These are phyloP conservation scores for Trichogramma dendrolimi DNA, from an alignment of 2,888 invertebrate species.

Conservation along the genomic window DNA sequence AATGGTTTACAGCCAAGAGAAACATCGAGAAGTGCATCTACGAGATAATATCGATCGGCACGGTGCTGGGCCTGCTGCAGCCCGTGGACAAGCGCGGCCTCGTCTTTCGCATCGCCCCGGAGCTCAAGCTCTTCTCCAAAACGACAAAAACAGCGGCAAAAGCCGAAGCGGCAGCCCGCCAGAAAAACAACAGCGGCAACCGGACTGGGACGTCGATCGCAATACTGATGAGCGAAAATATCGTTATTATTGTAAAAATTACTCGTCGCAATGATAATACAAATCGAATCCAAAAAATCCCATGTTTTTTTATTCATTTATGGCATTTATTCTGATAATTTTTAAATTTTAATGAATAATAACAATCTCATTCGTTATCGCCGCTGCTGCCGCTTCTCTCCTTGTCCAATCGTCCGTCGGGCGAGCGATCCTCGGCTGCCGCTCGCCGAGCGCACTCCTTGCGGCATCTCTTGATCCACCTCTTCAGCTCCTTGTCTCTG, in stretches of 20 bases:
- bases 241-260: too few relatives aligned
- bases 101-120: constrained; percentile 22
- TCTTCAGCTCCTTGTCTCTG: constrained; percentile 30
- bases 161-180: not conserved
- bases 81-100: constrained; percentile 26
- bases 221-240: too few relatives aligned
- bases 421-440: too few relatives aligned
- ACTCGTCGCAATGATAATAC: too few relatives aligned
- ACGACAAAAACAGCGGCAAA: not conserved
- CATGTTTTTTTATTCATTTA: too few relatives aligned
- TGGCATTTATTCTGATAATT: too few relatives aligned
- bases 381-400: too few relatives aligned
- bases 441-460: constrained; percentile 28
- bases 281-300: too few relatives aligned
- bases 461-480: constrained; percentile 35
- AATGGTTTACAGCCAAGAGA: not conserved
- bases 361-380: too few relatives aligned
- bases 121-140: constrained; percentile 12
- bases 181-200: not conserved
- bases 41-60: constrained; percentile 31
- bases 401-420: too few relatives aligned
- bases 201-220: not conserved
- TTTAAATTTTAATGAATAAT: too few relatives aligned
- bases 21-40: constrained; percentile 26
- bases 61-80: constrained; percentile 30